Conservation (phyloP, 2,113 vertebrate genomes). For the Pachycephala philippinensis region DNA sequence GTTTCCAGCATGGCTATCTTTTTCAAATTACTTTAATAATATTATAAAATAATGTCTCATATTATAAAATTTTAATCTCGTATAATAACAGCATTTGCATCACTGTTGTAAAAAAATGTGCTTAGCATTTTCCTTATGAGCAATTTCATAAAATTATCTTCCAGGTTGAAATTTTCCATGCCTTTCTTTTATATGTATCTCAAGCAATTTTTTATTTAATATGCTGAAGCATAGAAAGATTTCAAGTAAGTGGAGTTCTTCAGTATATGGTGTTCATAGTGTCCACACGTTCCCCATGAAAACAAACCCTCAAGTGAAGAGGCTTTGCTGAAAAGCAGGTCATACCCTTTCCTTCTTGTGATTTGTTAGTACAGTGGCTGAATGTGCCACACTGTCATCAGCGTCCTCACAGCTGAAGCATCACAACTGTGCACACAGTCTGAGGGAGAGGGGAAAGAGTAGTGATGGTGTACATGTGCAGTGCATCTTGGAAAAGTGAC, state of each 20-base stretch:
- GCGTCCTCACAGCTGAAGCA: neutral
- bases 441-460: neutral
- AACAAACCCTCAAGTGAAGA: neutral
- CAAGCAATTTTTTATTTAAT: neutral
- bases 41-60: neutral
- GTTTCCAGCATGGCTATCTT: neutral
- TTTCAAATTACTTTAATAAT: constrained; percentile 20
- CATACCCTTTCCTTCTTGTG: neutral
- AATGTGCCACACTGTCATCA: neutral
- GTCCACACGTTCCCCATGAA: neutral
- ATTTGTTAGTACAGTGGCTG: neutral
- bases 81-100: neutral
- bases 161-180: neutral
- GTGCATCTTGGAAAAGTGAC: neutral
- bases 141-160: neutral
- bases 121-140: neutral
- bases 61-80: neutral
- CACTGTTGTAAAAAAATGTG: neutral
- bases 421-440: neutral
- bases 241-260: neutral
- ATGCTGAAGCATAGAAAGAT: neutral
- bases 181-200: neutral
- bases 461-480: neutral
- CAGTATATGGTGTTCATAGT: neutral
- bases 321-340: neutral